Conservation (phyloP, 2,113 vertebrate genomes). For the Scytalopus superciliaris region DNA sequence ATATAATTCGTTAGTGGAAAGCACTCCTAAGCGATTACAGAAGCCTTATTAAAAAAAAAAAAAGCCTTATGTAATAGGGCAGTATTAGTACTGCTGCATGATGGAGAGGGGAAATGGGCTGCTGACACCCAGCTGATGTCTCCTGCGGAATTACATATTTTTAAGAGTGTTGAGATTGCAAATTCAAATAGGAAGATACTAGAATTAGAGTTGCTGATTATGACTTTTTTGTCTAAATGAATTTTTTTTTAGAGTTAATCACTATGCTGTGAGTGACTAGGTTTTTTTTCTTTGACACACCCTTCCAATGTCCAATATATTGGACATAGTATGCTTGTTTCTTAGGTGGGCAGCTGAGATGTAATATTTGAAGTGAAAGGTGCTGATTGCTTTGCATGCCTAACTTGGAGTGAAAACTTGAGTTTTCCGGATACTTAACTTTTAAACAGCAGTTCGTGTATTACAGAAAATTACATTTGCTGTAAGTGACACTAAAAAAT, state of each 20-base stretch:
- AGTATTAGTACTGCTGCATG: background rate
- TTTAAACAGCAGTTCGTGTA: background rate
- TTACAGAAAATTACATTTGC: background rate
- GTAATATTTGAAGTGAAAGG: background rate
- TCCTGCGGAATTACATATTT: background rate
- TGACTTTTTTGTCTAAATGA: background rate
- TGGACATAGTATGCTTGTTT: background rate
- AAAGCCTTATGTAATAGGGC: background rate
- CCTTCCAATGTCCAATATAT: background rate
- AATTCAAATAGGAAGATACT: background rate
- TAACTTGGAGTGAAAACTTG: background rate
- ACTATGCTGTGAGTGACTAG: background rate
- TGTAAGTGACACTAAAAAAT: rapidly evolving
- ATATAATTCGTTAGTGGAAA: background rate
- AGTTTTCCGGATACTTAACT: background rate
- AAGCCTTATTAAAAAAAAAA: background rate
- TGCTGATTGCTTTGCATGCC: background rate
- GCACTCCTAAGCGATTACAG: background rate
- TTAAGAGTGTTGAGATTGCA: background rate
- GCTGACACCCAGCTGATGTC: background rate
- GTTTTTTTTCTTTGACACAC: background rate
- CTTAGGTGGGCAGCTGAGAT: background rate
- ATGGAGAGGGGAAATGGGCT: background rate
- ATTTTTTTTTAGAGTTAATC: background rate
- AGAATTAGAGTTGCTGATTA: background rate